Base-by-base conservation (phyloP, 2,797 vertebrate species). In the Tragopan temminckii region DNA sequence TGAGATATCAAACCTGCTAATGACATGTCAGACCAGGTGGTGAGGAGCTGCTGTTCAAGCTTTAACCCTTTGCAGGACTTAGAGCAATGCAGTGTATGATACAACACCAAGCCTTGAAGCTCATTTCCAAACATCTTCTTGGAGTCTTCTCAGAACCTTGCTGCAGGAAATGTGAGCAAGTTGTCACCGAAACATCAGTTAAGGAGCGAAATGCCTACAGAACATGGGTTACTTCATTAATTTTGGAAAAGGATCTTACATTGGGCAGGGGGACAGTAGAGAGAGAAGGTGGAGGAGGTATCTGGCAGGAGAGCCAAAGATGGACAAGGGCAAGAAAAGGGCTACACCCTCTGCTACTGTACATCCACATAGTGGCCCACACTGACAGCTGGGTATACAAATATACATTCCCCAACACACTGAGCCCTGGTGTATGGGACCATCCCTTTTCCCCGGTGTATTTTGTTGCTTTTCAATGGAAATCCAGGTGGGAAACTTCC, bases 1-100 rank as follows among this genome's bases (percentile, higher is more conserved):
- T 59, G 95, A 95, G 72, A 84, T 88, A 80, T 80, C 75, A 82
- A 70, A 97, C 31, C 94, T 84, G 95, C 89, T 97, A 95, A 90
- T 16, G 84, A 81, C 74, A 75, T 80, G 85, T 75, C 93, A 76
- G 66, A 90, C 74, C 84, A 75, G 78, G 66, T 85, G 93, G 57
- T 4, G 3, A 58, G 91, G 90, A 93, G 66, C 71, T 87, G 72
- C 75, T 36, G 46, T 57, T 61, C 8, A 1, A 31, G 71, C 45
- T 36, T 87, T 80, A 89, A 89, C 89, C 66, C 36, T 25, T 53
- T 12, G 3, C 7, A 27, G 43, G 59, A 21, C 42, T 75, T 20
- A 38, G 58, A 82, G 69, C 43, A 24, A 12, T 0, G 1, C 11
- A 19, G 7, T 25, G 38, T 31, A 36, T 31, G 40, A 52, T 13